Evolutionary conservation across 2,113 vertebrate genomes (phyloP).

Genomic region (Lampris megalopsis): DNA sequence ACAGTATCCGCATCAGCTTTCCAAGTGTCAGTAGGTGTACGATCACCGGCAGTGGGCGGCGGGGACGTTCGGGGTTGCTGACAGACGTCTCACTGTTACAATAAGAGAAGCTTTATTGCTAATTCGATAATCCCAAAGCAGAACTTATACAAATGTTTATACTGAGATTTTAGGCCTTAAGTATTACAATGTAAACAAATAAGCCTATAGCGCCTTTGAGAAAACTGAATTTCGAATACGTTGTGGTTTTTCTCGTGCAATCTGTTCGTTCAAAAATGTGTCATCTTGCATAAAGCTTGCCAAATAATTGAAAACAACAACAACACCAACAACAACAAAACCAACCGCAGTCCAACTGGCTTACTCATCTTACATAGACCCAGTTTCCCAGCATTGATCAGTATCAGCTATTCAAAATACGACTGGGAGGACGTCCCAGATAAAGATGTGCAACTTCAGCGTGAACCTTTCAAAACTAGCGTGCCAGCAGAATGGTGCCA

Average conservation of each 20-base stretch:
- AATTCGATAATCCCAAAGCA: constrained; percentile 48
- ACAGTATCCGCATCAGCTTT: constrained; percentile 53
- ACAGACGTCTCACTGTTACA: constrained; percentile 37
- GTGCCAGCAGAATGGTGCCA: constrained; percentile 23
- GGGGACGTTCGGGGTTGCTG: constrained; percentile 35
- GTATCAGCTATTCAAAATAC: constrained; percentile 58
- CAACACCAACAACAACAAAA: too few species aligned
- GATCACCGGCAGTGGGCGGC: constrained; percentile 34
- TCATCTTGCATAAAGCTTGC: constrained; percentile 56
- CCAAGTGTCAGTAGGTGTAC: constrained; percentile 28
- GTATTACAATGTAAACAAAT: not conserved
- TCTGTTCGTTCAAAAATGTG: constrained; percentile 66
- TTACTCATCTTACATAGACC: constrained; percentile 52
- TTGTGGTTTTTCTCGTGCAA: constrained; percentile 48
- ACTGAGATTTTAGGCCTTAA: constrained; percentile 54
- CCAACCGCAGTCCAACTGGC: constrained; percentile 21
- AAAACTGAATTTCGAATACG: constrained; percentile 43
- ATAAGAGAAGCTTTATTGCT: constrained; percentile 58
- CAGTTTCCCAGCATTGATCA: constrained; percentile 50
- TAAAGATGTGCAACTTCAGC: constrained; percentile 59
- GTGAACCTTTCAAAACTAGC: constrained; percentile 41
- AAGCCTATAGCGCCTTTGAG: constrained; percentile 38
- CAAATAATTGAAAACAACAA: constrained; percentile 63
- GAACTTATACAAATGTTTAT: not conserved
- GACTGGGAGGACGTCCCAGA: constrained; percentile 58